A percentile compares a stretch with the other conserved stretches of the same genome.
Evolutionary conservation across 2,113 vertebrate genomes (phyloP).

Genomic region (Megaleporinus macrocephalus): DNA sequence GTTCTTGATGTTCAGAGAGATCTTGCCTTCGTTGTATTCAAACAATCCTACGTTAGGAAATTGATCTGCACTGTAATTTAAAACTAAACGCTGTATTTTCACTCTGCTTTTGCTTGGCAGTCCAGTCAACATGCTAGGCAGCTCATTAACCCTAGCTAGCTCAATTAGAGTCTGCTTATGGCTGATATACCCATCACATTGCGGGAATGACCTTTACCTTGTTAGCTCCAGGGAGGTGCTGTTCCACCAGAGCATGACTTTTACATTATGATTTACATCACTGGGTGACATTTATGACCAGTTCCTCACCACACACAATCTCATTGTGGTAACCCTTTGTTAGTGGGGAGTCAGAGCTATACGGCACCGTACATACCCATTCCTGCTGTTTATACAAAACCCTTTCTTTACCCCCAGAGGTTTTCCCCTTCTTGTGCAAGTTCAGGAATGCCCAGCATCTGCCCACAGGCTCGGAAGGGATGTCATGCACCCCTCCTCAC

Average conservation of each 20-base stretch:
- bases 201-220: background rate
- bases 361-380: background rate
- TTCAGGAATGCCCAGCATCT: constrained; percentile 1
- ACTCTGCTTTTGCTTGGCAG: background rate
- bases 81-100: background rate
- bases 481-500: background rate
- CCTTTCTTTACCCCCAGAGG: background rate
- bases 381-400: background rate
- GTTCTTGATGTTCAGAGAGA: too few species aligned
- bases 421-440: background rate
- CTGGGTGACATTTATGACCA: constrained; percentile 42
- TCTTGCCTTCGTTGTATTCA: too few species aligned
- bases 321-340: background rate
- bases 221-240: background rate
- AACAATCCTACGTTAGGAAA: too few species aligned
- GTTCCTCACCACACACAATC: background rate
- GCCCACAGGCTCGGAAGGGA: background rate
- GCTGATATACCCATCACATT: background rate
- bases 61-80: too few species aligned
- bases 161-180: background rate
- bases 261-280: constrained; percentile 54
- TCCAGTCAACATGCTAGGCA: background rate
- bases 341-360: constrained; percentile 1
- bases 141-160: background rate
- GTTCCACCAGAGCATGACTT: constrained; percentile 35